Evolutionary conservation across 2,113 vertebrate genomes (phyloP), one percentile per base, ranked within the genome.

Genomic region (Collichthys lucidus): DNA sequence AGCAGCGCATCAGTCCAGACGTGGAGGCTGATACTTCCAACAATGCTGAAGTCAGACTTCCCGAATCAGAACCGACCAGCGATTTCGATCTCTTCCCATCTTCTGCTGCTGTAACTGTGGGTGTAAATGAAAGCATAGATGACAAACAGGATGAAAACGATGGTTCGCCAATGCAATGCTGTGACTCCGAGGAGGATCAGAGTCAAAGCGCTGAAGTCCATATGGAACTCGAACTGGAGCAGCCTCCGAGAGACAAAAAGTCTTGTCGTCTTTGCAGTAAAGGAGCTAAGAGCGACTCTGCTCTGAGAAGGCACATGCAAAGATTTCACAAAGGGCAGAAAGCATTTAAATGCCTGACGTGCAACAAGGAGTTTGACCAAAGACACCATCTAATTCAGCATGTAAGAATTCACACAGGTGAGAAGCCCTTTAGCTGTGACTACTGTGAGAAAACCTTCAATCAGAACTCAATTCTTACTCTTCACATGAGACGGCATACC

Each of bases 261-360:
- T 31, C 31, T 2, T 84, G 77, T 17, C 42, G 52, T 7, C 42
- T 79, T 57, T 84, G 82, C 26, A 57, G 76, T 15, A n/a, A n/a
- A n/a, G n/a, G 26, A 46, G 4, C 12, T 3, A 0, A 44, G 7
- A n/a, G n/a, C n/a, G 70, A 84, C 44, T 42, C 65, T 29, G 1
- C 20, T 11, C 76, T 84, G 3, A 74, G 57, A 12, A 47, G 63
- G 8, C 82, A 84, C 10, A 59, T 84, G 2, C 17, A 49, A 3
- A 35, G 14, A 63, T 69, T 40, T 26, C 82, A 84, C 63, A 60
- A 73, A 44, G 72, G 67, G 0, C 24, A 62, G 3, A 81, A 86
- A 35, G 67, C 67, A 35, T 65, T 68, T 17, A 68, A 61, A 55
- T 82, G 79, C 64, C 11, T 17, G 1, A 19, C 47, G 10, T 75